Conservation (phyloP, 2,113 vertebrate genomes). For the Cebidichthys violaceus region DNA sequence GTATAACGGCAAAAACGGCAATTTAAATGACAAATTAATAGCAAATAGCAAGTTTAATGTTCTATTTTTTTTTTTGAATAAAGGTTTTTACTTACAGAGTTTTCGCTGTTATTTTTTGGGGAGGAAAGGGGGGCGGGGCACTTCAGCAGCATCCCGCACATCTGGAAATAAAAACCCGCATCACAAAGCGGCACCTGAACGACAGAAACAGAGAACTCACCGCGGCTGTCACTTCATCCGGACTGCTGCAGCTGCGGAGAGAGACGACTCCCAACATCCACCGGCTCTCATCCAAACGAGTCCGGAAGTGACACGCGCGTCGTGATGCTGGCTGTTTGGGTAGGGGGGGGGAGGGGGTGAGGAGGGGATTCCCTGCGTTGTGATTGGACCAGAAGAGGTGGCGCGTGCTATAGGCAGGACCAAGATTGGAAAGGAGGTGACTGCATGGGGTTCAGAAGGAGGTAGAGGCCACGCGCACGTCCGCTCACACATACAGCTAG, state of each 20-base stretch:
- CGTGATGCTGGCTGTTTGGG: conserved; percentile 8
- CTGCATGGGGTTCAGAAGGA: conserved; percentile 56
- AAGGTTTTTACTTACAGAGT: neutral
- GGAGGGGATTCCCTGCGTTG: conserved; percentile 38
- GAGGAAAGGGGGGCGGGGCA: neutral
- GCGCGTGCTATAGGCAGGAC: conserved; percentile 80
- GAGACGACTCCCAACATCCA: neutral
- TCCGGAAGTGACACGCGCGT: conserved; percentile 61
- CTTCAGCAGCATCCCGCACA: conserved; percentile 35
- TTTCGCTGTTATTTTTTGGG: neutral
- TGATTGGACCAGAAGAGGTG: conserved; percentile 81
- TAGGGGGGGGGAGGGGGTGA: neutral
- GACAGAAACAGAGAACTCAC: conserved; percentile 39
- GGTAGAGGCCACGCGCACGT: neutral
- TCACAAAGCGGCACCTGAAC: neutral
- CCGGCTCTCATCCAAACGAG: neutral
- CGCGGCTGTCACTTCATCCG: conserved; percentile 2
- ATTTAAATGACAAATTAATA: neutral
- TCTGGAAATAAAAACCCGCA: neutral
- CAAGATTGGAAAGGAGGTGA: conserved; percentile 29
- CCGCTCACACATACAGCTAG: neutral
- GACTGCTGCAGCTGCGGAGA: neutral
- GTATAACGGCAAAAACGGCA: neutral
- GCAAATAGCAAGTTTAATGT: neutral
- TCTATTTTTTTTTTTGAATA: neutral